A percentile compares a stretch with the other conserved stretches of the same genome.
Evolutionary conservation across 2,797 vertebrate species (phyloP).

Genomic region (Adrianichthys oophorus): DNA sequence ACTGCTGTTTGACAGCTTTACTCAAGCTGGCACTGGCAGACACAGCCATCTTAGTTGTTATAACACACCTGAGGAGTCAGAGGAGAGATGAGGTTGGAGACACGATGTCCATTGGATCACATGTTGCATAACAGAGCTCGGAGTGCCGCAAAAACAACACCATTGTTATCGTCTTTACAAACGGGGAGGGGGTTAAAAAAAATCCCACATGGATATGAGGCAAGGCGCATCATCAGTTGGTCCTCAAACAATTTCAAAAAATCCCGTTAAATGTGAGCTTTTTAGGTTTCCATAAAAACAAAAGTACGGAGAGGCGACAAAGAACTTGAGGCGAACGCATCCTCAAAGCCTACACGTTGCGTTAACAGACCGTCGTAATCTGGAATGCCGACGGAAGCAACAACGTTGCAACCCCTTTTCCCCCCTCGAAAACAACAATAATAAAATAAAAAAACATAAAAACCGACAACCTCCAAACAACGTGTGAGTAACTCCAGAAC

Average conservation of each 20-base stretch:
- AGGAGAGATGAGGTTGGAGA: slow-evolving; percentile 20
- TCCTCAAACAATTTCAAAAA: background rate
- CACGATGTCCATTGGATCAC: slow-evolving; percentile 11
- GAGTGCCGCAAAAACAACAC: slow-evolving; percentile 14
- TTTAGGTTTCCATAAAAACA: slow-evolving; percentile 5
- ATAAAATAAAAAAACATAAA: too few species aligned
- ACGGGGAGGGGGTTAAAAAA: slow-evolving; percentile 12
- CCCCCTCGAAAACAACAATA: too few species aligned
- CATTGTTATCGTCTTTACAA: slow-evolving; percentile 55
- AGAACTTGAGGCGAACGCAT: too few species aligned
- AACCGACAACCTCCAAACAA: too few species aligned
- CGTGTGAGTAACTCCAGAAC: too few species aligned
- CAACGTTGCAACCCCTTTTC: too few species aligned
- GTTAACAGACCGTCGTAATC: too few species aligned
- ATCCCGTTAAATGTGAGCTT: slow-evolving; percentile 17
- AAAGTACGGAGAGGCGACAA: background rate
- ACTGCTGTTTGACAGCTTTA: slow-evolving; percentile 93
- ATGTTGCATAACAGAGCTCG: slow-evolving; percentile 44
- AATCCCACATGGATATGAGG: slow-evolving; percentile 22
- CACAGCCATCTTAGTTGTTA: slow-evolving; percentile 85
- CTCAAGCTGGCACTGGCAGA: slow-evolving; percentile 90
- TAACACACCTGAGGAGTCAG: slow-evolving; percentile 69
- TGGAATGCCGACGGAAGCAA: too few species aligned
- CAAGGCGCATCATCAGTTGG: too few species aligned
- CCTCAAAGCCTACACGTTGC: too few species aligned